A percentile compares a stretch with the other conserved stretches of the same genome.
Evolutionary conservation across 2,797 vertebrate genomes (phyloP).

Genomic region (Silurus lanzhouensis): DNA sequence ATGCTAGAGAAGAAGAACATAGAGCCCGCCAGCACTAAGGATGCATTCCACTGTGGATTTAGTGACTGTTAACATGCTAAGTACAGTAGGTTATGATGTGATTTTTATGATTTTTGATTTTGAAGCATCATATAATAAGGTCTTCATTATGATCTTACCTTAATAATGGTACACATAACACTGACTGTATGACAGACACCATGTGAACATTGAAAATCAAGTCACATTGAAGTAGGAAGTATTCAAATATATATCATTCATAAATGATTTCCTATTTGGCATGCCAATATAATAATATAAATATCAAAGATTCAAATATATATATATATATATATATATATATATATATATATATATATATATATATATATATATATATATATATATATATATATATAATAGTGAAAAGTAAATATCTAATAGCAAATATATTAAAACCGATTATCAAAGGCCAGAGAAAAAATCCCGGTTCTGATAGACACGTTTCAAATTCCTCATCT

Average conservation of each 20-base stretch:
- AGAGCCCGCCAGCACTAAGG: conserved; percentile 43
- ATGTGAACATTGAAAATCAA: not conserved
- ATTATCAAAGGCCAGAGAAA: not conserved
- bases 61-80: not conserved
- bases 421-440: not conserved
- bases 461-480: not conserved
- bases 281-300: not conserved
- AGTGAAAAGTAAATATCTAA: not conserved
- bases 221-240: not conserved
- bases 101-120: not conserved
- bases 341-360: no score
- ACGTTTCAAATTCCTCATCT: not conserved
- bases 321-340: not conserved
- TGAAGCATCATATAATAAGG: no score
- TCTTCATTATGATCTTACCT: not conserved
- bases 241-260: not conserved
- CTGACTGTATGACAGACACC: not conserved
- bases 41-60: conserved; percentile 2
- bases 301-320: not conserved
- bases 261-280: not conserved
- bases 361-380: no score
- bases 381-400: not conserved
- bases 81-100: not conserved
- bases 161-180: not conserved
- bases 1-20: conserved; percentile 61